Percentiles rank a stretch among this genome's conserved stretches.
phyloP scores from a whole-genome alignment of 2,797 vertebrate species.

The Rhabdomys pumilio region DNA sequence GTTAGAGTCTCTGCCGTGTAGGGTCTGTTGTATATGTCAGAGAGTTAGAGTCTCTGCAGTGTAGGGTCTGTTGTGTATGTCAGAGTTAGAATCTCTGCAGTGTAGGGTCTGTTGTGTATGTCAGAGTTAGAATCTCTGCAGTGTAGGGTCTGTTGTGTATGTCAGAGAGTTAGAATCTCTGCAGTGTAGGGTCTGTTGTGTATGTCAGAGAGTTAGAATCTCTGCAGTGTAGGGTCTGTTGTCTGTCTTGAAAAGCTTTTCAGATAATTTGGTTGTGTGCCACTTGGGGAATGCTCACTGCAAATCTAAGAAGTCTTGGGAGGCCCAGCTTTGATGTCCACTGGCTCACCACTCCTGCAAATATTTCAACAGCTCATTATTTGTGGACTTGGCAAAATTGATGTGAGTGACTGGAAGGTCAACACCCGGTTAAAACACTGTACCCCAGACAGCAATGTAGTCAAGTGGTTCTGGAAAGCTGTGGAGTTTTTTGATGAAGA shows the following conservation, averaged over 20 bases:
- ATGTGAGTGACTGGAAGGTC: slow-evolving; percentile 98
- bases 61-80: not conserved
- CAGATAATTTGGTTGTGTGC: not conserved
- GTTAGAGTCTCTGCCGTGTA: not conserved
- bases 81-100: too few species aligned
- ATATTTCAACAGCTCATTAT: slow-evolving; percentile 94
- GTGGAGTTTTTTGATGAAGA: slow-evolving; percentile 99
- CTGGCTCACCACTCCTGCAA: slow-evolving; percentile 35
- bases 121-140: too few species aligned
- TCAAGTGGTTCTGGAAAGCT: slow-evolving; percentile 99
- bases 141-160: too few species aligned
- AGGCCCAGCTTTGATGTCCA: slow-evolving; percentile 31
- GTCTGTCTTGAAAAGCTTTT: slow-evolving; percentile 30
- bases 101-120: too few species aligned
- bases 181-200: too few species aligned
- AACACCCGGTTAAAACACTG: slow-evolving; percentile 99
- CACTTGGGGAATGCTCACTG: not conserved
- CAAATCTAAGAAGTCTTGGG: slow-evolving; percentile 33
- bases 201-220: too few species aligned
- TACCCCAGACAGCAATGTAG: slow-evolving; percentile 96
- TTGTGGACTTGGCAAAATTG: slow-evolving; percentile 98
- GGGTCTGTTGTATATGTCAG: not conserved
- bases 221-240: not conserved
- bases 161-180: too few species aligned
- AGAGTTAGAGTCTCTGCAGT: too few species aligned